Base-by-base conservation (phyloP, 1,140 invertebrate genomes). In the Drosophila asahinai region DNA sequence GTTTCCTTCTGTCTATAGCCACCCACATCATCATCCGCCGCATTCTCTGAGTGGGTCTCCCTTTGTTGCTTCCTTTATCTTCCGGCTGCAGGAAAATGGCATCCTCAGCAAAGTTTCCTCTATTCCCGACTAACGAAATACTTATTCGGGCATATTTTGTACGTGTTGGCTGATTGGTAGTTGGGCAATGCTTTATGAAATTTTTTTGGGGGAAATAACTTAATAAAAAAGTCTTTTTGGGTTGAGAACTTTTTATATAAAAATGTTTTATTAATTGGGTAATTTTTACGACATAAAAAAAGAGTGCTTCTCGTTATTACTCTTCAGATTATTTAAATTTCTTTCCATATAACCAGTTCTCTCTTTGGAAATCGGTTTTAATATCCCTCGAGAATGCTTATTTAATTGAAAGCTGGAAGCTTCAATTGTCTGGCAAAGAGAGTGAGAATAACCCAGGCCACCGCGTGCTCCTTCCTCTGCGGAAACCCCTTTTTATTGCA, bases 361-460 rank as follows among this genome's bases (percentile, higher is more conserved):
- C 14, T 40, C 30, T 38, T 43, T 75, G 61, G 9, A 25, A 58
- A 45, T 62, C 1, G 12, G 2, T 45, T 61, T 33, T n/a, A 12
- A 30, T 33, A 36, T 25, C 25, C 27, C 43, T 25, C 6, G 27
- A 63, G 40, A 62, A 27, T 25, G 22, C n/a, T 47, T 27, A 43
- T 30, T 54, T 48, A 61, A 66, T 58, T 51, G 47, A 73, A 72
- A 45, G 48, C 33, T 59, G 36, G 43, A 14, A 43, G 30, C 38
- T 67, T 67, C 47, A 48, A 54, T 72, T 65, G 72, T 62, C 55
- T 45, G 30, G 11, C 48, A 51, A 57, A 55, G 57, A 17, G 58
- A 55, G 43, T 63, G 70, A 49, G 47, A 48, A 63, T 42, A n/a
- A 14, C 5, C 15, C 40, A 38, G 22, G 12, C 8, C 33, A 33